Percentiles rank a stretch among this genome's conserved stretches.
Evolutionary conservation across 2,888 invertebrate genomes (phyloP).

Genomic region (Lasioglossum villosulum): DNA sequence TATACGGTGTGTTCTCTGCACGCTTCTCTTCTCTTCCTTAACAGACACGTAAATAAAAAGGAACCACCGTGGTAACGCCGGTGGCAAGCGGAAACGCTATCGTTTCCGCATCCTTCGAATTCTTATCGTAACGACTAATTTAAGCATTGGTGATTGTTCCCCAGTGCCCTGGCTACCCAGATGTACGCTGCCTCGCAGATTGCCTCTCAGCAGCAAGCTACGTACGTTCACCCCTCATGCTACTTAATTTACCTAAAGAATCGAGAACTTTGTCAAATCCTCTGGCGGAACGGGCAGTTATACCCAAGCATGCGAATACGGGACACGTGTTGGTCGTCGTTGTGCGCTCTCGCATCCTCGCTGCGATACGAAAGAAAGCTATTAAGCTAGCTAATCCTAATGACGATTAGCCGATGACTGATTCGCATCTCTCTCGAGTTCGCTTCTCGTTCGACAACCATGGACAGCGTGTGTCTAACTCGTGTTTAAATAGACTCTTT

Average conservation of each 20-base stretch:
- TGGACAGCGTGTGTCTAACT: background rate
- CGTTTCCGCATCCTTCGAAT: conserved; percentile 69
- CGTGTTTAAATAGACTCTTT: background rate
- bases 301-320: conserved; percentile 77
- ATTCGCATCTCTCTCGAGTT: background rate
- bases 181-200: conserved; percentile 97
- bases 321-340: conserved; percentile 34
- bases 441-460: background rate
- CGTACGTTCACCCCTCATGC: conserved; percentile 89
- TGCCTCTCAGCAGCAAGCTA: conserved; percentile 96
- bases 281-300: conserved; percentile 78
- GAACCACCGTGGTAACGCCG: conserved; percentile 68
- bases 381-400: conserved; percentile 5
- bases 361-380: background rate
- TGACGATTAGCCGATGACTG: conserved; percentile 1
- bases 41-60: conserved; percentile 22
- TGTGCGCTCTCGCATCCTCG: conserved; percentile 19
- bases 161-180: conserved; percentile 98
- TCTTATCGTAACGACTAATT: conserved; percentile 83
- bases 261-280: conserved; percentile 74
- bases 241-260: conserved; percentile 82
- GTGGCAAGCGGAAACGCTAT: conserved; percentile 56
- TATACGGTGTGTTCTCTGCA: conserved; percentile 7
- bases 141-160: conserved; percentile 86
- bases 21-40: conserved; percentile 4